phyloP scores from a whole-genome alignment of 1,140 invertebrate species.

The Lucilia sericata region DNA sequence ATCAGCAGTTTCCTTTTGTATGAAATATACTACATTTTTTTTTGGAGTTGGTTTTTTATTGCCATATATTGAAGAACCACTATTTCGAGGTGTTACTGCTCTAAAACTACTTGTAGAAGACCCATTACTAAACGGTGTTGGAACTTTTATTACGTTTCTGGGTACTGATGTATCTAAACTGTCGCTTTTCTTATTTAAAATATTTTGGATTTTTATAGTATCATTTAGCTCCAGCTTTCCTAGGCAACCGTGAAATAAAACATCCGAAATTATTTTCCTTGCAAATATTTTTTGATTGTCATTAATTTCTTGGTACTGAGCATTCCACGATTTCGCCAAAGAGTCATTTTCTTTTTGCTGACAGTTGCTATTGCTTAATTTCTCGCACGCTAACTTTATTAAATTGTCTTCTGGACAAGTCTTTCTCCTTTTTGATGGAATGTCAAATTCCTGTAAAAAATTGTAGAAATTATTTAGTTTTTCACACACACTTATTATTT shows the following conservation, averaged over 20 bases:
- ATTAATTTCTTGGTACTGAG: constrained; percentile 7
- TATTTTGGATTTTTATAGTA: no score
- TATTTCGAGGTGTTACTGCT: no score
- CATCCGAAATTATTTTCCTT: constrained; percentile 26
- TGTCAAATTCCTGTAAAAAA: background rate
- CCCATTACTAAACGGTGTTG: no score
- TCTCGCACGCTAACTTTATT: constrained; percentile 23
- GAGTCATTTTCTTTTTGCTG: background rate
- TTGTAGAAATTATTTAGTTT: background rate
- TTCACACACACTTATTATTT: background rate
- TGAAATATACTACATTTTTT: no score
- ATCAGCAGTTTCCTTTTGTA: no score
- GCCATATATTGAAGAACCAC: no score
- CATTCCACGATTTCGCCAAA: constrained; percentile 13
- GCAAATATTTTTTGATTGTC: constrained; percentile 12
- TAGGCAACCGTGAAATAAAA: constrained; percentile 15
- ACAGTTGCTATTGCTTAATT: background rate
- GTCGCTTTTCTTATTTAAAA: no score
- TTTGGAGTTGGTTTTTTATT: no score
- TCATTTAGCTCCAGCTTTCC: background rate
- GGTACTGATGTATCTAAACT: no score
- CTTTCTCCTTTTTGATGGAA: constrained; percentile 24
- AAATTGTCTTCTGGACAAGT: constrained; percentile 1
- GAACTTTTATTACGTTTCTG: no score
- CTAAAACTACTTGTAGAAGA: no score